Conservation (phyloP, 2,888 invertebrate species). For the Miltochrista miniata region DNA sequence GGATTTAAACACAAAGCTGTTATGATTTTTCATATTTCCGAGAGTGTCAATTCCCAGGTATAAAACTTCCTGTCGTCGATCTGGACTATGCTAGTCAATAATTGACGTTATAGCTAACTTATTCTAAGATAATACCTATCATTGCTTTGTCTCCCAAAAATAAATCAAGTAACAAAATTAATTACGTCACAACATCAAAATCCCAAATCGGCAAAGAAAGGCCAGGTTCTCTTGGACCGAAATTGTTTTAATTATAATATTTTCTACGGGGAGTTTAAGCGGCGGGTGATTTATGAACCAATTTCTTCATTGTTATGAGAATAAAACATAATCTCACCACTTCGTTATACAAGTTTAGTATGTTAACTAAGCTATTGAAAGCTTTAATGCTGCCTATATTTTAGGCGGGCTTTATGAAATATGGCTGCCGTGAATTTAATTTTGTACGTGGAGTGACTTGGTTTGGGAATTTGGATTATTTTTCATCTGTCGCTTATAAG, state of each 20-base stretch:
- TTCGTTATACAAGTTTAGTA: conserved; percentile 43
- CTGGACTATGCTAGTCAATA: too few species aligned
- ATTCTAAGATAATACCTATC: too few species aligned
- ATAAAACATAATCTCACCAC: conserved; percentile 46
- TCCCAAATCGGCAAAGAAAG: conserved; percentile 12
- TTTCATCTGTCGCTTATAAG: not conserved
- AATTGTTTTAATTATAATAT: conserved; percentile 40
- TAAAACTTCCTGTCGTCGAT: too few species aligned
- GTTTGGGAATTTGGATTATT: not conserved
- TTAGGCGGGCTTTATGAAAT: conserved; percentile 42
- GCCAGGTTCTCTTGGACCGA: conserved; percentile 17
- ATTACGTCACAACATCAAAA: conserved; percentile 14
- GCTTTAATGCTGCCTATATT: conserved; percentile 28
- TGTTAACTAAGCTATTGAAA: conserved; percentile 38
- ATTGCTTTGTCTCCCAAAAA: too few species aligned
- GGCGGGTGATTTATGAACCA: conserved; percentile 44
- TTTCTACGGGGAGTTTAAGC: conserved; percentile 27
- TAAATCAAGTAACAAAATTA: conserved; percentile 11
- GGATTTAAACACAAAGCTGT: too few species aligned
- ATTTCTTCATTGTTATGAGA: conserved; percentile 47
- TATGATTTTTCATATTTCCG: too few species aligned
- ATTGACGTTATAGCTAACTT: too few species aligned
- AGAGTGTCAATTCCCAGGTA: too few species aligned
- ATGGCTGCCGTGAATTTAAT: conserved; percentile 39
- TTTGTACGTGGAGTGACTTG: conserved; percentile 9